Evolutionary conservation across 2,113 vertebrate genomes (phyloP), one percentile per base, ranked within the genome.

Genomic region (Verasper variegatus): DNA sequence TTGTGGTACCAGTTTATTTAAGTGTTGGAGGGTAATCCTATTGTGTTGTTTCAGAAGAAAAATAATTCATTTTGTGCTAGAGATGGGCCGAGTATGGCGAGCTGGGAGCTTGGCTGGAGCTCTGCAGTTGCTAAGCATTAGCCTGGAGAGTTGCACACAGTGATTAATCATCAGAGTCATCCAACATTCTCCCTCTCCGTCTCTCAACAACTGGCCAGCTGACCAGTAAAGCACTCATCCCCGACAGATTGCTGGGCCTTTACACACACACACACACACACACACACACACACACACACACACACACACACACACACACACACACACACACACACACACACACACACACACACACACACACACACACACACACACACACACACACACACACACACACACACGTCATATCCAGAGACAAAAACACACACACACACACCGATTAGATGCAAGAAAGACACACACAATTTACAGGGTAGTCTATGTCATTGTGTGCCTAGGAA

Each of bases 91-190:
- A 8, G 77, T 20, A 52, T 27, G 60, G 56, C 4, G 15, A 54
- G 64, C 62, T 24, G 12, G 56, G 69, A 21, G 76, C 26, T 52
- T 24, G 37, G 67, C 52, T 57, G 56, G 42, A 64, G 58, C 66
- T 80, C 67, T 81, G 84, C 67, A 76, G 91, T 82, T 88, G 81
- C 85, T 84, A 82, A 85, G 83, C 80, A 82, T 87, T 88, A 74
- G 75, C 71, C 82, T 55, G 54, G 47, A 87, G 56, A 80, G 54
- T 58, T 70, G 51, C 71, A 59, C 51, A 71, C 14, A 3, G 73
- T 68, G 74, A 87, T 89, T 89, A 84, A 88, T 84, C 82, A 86
- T 76, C 76, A 76, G 58, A 83, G 77, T 64, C 47, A 31, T 71
- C 63, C 63, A 58, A 6, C 57, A 15, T 10, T 54, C 51, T 54